A percentile compares a stretch with the other conserved stretches of the same genome.
phyloP scores from a whole-genome alignment of 2,888 invertebrate species.

The Phalera bucephala region DNA sequence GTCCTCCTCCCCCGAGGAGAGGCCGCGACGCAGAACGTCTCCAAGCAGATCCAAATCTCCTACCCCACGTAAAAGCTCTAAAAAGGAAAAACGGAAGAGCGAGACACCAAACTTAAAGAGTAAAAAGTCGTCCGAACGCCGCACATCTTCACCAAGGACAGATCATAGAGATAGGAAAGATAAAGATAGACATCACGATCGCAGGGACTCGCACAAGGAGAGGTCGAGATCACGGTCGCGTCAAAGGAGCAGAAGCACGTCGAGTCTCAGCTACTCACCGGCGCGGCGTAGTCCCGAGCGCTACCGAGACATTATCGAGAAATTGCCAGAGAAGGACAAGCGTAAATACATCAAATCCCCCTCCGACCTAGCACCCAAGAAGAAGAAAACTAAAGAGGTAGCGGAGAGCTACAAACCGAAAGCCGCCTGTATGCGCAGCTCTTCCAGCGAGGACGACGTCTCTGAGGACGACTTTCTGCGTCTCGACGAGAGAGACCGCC shows the following conservation, averaged over 20 bases:
- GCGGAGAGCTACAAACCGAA: constrained; percentile 55
- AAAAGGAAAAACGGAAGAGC: constrained; percentile 48
- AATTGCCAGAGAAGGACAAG: constrained; percentile 80
- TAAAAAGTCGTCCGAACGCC: constrained; percentile 45
- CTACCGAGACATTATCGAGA: constrained; percentile 85
- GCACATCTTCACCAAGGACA: constrained; percentile 33
- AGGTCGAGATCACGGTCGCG: constrained; percentile 49
- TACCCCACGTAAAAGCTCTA: constrained; percentile 42
- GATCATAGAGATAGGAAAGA: constrained; percentile 29
- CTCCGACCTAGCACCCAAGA: constrained; percentile 61
- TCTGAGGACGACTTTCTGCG: constrained; percentile 80
- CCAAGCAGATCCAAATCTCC: constrained; percentile 55
- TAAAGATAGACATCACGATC: constrained; percentile 37
- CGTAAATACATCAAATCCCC: constrained; percentile 75
- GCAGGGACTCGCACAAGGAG: constrained; percentile 39
- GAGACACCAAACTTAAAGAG: constrained; percentile 43
- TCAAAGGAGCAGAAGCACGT: constrained; percentile 75
- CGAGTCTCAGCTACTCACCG: constrained; percentile 87
- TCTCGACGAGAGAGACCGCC: constrained; percentile 72
- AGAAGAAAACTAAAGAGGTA: constrained; percentile 46
- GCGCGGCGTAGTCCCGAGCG: constrained; percentile 87
- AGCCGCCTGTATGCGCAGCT: constrained; percentile 81
- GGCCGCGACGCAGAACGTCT: constrained; percentile 24
- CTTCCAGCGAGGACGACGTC: constrained; percentile 84
- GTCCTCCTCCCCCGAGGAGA: constrained; percentile 47